phyloP scores from a whole-genome alignment of 1,140 invertebrate genomes.

The Hylaeus volcanicus region DNA sequence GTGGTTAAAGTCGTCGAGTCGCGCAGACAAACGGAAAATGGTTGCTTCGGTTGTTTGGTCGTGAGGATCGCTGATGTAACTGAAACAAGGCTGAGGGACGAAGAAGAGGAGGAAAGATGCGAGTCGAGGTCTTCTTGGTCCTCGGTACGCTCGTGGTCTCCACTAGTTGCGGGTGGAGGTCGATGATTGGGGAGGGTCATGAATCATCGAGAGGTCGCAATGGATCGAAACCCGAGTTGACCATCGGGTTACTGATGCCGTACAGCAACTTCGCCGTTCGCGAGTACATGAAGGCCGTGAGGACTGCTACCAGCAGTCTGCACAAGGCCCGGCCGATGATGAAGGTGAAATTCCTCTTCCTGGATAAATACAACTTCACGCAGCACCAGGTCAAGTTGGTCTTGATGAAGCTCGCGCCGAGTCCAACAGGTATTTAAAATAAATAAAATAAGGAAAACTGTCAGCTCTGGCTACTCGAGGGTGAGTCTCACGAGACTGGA shows the following conservation, averaged over 20 bases:
- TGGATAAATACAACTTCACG: constrained; percentile 84
- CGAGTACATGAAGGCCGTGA: constrained; percentile 86
- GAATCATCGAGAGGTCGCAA: constrained; percentile 46
- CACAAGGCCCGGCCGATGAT: constrained; percentile 80
- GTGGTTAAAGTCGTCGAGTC: not conserved
- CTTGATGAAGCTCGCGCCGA: constrained; percentile 87
- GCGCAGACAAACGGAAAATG: not conserved
- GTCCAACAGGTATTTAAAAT: constrained; percentile 86
- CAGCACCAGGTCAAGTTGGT: constrained; percentile 83
- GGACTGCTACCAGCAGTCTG: constrained; percentile 83
- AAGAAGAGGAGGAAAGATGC: constrained; percentile 60
- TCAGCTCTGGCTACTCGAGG: too few species aligned
- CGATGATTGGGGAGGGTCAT: constrained; percentile 15
- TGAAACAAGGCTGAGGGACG: not conserved
- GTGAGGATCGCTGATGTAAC: not conserved
- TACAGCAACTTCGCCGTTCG: constrained; percentile 85
- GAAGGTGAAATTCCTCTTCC: constrained; percentile 82
- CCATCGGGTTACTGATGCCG: constrained; percentile 84
- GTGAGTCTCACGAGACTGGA: too few species aligned
- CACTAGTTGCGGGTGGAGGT: constrained; percentile 39
- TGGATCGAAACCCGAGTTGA: constrained; percentile 69
- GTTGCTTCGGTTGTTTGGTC: not conserved
- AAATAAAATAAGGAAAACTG: not conserved
- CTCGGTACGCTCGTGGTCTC: constrained; percentile 61
- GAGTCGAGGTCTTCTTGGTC: constrained; percentile 58